phyloP scores from a whole-genome alignment of 2,888 invertebrate genomes.

The Eupithecia subfuscata region DNA sequence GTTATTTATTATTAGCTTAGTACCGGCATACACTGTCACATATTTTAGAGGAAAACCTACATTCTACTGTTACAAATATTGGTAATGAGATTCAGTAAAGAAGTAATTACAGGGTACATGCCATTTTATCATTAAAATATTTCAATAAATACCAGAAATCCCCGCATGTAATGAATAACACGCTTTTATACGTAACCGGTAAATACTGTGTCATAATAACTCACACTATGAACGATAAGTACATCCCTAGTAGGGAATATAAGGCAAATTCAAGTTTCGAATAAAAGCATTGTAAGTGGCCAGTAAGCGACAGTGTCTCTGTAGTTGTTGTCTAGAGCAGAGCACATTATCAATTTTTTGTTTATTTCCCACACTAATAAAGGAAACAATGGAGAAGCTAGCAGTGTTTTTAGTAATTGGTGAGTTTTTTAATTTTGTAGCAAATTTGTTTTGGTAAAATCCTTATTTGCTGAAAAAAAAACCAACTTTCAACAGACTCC shows the following conservation, averaged over 20 bases:
- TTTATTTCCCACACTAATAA: neutral
- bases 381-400: slow-evolving; percentile 56
- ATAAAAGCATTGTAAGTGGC: slow-evolving; percentile 21
- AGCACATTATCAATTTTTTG: slow-evolving; percentile 14
- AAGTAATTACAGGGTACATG: neutral
- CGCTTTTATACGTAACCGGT: slow-evolving; percentile 3
- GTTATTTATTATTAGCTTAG: neutral
- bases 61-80: neutral
- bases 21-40: neutral
- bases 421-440: slow-evolving; percentile 47
- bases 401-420: slow-evolving; percentile 57
- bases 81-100: neutral
- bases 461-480: neutral
- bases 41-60: neutral
- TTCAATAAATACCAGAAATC: neutral
- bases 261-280: slow-evolving; percentile 28
- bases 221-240: slow-evolving; percentile 1
- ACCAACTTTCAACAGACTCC: neutral
- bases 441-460: neutral
- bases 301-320: slow-evolving; percentile 26
- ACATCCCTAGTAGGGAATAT: slow-evolving; percentile 21
- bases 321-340: slow-evolving; percentile 36
- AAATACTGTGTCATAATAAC: slow-evolving; percentile 13
- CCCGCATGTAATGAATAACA: slow-evolving; percentile 9
- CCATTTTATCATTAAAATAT: slow-evolving; percentile 1